phyloP scores from a whole-genome alignment of 2,888 invertebrate genomes.

The Ptilodon capucinus region DNA sequence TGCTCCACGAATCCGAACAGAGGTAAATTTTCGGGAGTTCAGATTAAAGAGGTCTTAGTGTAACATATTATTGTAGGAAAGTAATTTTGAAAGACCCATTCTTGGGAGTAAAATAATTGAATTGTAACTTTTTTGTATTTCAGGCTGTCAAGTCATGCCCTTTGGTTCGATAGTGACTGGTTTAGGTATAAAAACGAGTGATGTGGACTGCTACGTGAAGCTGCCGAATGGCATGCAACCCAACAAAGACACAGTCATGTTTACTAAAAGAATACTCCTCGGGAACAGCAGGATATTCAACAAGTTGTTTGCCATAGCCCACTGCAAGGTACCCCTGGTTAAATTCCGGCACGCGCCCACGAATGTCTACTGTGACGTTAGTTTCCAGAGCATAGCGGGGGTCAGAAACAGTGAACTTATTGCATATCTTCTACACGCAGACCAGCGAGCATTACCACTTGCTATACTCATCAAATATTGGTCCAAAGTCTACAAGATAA shows the following conservation, averaged over 20 bases:
- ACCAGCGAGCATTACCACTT: constrained; percentile 80
- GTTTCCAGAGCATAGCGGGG: constrained; percentile 85
- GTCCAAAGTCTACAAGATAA: constrained; percentile 84
- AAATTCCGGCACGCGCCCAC: constrained; percentile 85
- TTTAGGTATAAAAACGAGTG: constrained; percentile 86
- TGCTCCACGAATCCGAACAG: too few relatives aligned
- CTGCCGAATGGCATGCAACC: constrained; percentile 44
- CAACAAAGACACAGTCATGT: constrained; percentile 25
- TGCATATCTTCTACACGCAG: constrained; percentile 77
- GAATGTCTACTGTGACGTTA: constrained; percentile 86
- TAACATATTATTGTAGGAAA: too few relatives aligned
- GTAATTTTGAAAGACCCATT: too few relatives aligned
- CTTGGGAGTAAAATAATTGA: background rate
- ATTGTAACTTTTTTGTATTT: constrained; percentile 21
- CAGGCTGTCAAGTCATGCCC: constrained; percentile 67
- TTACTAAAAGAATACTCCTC: constrained; percentile 62
- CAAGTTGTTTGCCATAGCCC: constrained; percentile 83
- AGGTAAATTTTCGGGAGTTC: too few relatives aligned
- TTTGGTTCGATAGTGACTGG: constrained; percentile 90
- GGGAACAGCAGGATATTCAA: constrained; percentile 60
- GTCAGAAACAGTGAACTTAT: constrained; percentile 87
- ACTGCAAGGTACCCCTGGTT: constrained; percentile 89
- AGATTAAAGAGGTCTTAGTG: too few relatives aligned
- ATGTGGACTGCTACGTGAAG: constrained; percentile 86
- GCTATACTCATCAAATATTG: constrained; percentile 89